Conservation (phyloP, 2,113 vertebrate genomes). For the Tragelaphus scriptus region DNA sequence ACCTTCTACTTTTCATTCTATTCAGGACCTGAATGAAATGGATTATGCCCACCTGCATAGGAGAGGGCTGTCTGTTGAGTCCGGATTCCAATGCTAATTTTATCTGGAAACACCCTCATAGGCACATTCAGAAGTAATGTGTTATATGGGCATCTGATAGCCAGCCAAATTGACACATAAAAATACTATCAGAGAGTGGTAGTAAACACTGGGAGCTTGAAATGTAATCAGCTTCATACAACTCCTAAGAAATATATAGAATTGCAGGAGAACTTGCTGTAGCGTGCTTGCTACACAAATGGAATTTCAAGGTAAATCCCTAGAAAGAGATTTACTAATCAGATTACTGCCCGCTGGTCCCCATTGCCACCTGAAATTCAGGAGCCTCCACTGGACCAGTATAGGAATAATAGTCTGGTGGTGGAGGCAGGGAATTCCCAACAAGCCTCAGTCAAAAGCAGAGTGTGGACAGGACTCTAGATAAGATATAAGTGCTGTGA, state of each 20-base stretch:
- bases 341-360: neutral
- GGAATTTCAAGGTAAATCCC: neutral
- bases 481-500: neutral
- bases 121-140: neutral
- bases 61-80: neutral
- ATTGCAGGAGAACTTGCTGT: neutral
- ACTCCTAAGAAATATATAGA: neutral
- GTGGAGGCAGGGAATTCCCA: neutral
- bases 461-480: neutral
- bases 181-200: neutral
- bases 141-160: neutral
- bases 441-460: neutral
- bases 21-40: neutral
- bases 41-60: neutral
- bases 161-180: neutral
- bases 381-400: neutral
- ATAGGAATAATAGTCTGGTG: neutral
- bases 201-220: neutral
- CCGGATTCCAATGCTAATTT: neutral
- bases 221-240: neutral
- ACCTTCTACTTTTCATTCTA: neutral
- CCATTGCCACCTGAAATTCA: neutral
- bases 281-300: neutral
- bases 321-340: neutral
- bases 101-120: neutral